Evolutionary conservation across 2,888 invertebrate species (phyloP), one percentile per base, ranked within the genome.

Genomic region (Lasioglossum morio): DNA sequence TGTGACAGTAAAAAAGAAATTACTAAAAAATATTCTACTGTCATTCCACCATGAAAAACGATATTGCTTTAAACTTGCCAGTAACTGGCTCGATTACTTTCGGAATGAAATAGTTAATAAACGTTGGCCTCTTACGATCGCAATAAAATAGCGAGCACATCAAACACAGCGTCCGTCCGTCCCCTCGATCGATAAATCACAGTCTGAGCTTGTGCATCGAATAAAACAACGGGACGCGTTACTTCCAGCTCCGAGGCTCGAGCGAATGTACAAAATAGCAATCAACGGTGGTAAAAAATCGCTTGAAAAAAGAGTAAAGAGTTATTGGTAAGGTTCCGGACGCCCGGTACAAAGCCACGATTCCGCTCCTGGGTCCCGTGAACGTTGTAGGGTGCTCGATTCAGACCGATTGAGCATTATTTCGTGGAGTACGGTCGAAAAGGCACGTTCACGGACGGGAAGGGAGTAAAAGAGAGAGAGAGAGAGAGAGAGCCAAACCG

Each of bases 371-470:
- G 27, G 60, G 40, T 69, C 40, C n/a, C 12, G 72, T 16, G n/a
- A 69, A 30, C n/a, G 43, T 27, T 37, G 40, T 27, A 69, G 81
- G 53, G 66, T 81, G 60, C 76, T 81, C 72, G 76, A 79, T 77
- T 72, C 77, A 76, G 77, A 34, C 66, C 34, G 63, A 77, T 66
- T 53, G 77, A 72, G 73, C 37, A 81, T 81, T 81, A 73, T 82
- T 81, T 77, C 43, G 53, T 12, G 12, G 60, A 23, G 27, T 30
- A 48, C 27, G 19, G 72, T 53, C 23, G 43, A 46, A 46, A 70
- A 46, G 57, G 75, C 75, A 53, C 30, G 82, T 74, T 48, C n/a
- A 8, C 23, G 4, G 66, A n/a, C 46, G 23, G 53, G 46, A 23
- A 27, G 63, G 27, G 30, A 10, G 66, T 34, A 27, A 34, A 34